Evolutionary conservation across 2,113 vertebrate species (phyloP).

Genomic region (Ammospiza nelsoni): DNA sequence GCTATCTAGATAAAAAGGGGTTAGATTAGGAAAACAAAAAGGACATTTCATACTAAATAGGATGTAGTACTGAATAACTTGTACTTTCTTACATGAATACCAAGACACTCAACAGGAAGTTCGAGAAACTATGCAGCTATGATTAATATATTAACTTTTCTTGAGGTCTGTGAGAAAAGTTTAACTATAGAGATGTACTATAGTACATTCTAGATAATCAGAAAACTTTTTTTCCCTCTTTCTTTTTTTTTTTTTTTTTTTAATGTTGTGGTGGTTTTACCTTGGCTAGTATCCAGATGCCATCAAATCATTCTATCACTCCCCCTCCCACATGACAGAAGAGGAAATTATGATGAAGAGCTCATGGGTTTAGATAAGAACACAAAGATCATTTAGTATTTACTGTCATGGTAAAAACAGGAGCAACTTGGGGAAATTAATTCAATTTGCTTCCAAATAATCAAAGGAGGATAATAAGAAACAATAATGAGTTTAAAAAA

Average conservation of each 20-base stretch:
- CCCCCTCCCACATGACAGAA: not conserved
- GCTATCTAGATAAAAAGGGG: not conserved
- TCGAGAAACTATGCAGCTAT: not conserved
- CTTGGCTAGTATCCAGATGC: not conserved
- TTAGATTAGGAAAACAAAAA: not conserved
- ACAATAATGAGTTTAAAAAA: not conserved
- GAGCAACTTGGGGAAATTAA: accelerated
- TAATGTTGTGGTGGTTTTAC: accelerated
- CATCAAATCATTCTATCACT: not conserved
- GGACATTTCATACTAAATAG: not conserved
- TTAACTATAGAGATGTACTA: not conserved
- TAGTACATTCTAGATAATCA: not conserved
- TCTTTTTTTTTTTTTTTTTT: too few relatives aligned
- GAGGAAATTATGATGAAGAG: not conserved
- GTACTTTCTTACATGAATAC: not conserved
- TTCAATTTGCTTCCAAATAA: not conserved
- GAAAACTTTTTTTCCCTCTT: not conserved
- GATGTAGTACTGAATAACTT: not conserved
- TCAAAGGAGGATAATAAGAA: not conserved
- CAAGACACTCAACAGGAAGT: not conserved
- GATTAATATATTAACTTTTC: not conserved
- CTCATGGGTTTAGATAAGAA: not conserved
- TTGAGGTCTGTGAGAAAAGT: not conserved
- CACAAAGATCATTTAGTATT: not conserved
- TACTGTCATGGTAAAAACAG: not conserved